Evolutionary conservation across 2,888 invertebrate genomes (phyloP).

Genomic region (Apocheima hispidaria): DNA sequence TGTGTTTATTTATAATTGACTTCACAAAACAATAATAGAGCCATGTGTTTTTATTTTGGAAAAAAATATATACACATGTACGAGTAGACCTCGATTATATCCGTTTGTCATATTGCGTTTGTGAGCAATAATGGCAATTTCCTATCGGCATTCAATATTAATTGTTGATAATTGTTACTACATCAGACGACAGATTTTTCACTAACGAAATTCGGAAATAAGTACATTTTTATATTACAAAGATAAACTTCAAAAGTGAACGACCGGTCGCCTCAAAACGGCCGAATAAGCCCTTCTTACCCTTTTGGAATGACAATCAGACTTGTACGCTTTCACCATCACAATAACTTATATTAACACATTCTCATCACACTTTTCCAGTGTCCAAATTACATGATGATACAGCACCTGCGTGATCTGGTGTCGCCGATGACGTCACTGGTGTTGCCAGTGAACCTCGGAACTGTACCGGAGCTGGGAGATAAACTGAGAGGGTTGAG

Average conservation of each 20-base stretch:
- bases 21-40: neutral
- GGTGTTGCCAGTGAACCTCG: slow-evolving; percentile 90
- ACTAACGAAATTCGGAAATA: slow-evolving; percentile 11
- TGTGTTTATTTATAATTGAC: too few species aligned
- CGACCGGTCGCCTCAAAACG: slow-evolving; percentile 36
- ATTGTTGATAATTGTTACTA: slow-evolving; percentile 11
- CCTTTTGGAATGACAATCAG: slow-evolving; percentile 77
- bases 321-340: slow-evolving; percentile 58
- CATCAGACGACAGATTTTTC: slow-evolving; percentile 19
- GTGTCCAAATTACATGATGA: slow-evolving; percentile 85
- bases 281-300: slow-evolving; percentile 42
- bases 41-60: neutral
- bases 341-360: slow-evolving; percentile 34
- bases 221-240: slow-evolving; percentile 10
- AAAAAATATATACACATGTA: slow-evolving; percentile 6
- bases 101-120: slow-evolving; percentile 8
- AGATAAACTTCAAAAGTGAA: slow-evolving; percentile 30
- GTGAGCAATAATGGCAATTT: slow-evolving; percentile 77
- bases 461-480: slow-evolving; percentile 73
- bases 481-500: slow-evolving; percentile 78
- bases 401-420: slow-evolving; percentile 90
- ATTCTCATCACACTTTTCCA: neutral
- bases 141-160: slow-evolving; percentile 58
- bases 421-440: slow-evolving; percentile 92
- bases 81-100: neutral